Conservation (phyloP, 2,113 vertebrate genomes). For the Equus quagga region DNA sequence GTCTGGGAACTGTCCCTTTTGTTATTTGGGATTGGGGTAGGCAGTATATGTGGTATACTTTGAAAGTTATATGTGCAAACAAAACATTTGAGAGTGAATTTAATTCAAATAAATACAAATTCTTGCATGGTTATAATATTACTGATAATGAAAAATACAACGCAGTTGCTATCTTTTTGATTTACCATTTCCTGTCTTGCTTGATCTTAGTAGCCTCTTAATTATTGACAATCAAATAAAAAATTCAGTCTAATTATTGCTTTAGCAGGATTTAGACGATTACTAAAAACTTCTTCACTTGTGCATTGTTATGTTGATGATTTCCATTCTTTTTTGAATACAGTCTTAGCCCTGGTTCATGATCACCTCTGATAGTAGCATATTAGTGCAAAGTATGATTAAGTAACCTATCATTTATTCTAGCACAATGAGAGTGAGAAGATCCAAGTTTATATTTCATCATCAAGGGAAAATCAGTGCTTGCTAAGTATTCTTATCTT, state of each 20-base stretch:
- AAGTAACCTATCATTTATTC: not conserved
- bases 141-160: not conserved
- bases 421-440: not conserved
- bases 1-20: not conserved
- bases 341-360: not conserved
- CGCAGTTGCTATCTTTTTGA: not conserved
- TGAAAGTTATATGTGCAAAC: not conserved
- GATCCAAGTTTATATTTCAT: not conserved
- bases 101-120: slow-evolving; percentile 28
- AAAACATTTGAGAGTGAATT: not conserved
- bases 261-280: not conserved
- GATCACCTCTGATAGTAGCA: not conserved
- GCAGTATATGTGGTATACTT: not conserved
- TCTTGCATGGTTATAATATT: not conserved
- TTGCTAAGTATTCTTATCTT: slow-evolving; percentile 33
- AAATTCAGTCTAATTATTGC: not conserved
- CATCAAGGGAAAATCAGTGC: not conserved
- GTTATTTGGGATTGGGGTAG: not conserved
- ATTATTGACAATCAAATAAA: not conserved
- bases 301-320: not conserved
- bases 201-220: not conserved
- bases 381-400: not conserved
- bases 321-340: slow-evolving; percentile 28
- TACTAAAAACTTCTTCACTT: not conserved
- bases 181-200: not conserved